Conservation (phyloP, 2,797 vertebrate genomes). For the Urophycis tenuis region DNA sequence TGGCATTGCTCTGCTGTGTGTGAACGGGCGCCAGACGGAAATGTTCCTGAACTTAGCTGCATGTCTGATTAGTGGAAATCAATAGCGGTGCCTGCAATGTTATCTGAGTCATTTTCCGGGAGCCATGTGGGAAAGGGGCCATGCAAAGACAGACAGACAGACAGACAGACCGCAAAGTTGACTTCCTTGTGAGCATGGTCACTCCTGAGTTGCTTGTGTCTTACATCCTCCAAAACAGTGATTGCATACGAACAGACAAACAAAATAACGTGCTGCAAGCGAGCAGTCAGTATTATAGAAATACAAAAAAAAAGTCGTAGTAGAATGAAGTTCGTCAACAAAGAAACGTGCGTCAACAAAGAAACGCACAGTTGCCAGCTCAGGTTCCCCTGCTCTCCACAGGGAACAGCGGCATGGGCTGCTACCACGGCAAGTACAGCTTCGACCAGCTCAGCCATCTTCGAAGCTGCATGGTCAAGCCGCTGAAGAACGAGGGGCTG, state of each 20-base stretch:
- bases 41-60: too few relatives aligned
- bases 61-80: too few relatives aligned
- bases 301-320: neutral
- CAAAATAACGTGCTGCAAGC: neutral
- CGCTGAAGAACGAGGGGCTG: conserved; percentile 74
- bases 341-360: too few relatives aligned
- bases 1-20: too few relatives aligned
- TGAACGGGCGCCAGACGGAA: too few relatives aligned
- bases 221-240: too few relatives aligned
- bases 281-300: neutral
- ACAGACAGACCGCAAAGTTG: neutral
- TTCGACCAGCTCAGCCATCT: conserved; percentile 87
- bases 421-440: conserved; percentile 79
- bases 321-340: neutral
- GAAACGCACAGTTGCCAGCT: neutral
- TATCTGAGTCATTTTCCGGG: too few relatives aligned
- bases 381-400: conserved; percentile 14
- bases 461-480: conserved; percentile 78
- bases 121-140: too few relatives aligned
- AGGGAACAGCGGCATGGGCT: conserved; percentile 90
- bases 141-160: too few relatives aligned
- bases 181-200: neutral
- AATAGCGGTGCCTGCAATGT: too few relatives aligned
- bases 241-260: neutral
- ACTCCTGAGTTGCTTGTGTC: too few relatives aligned